Evolutionary conservation across 2,113 vertebrate genomes (phyloP), one percentile per base, ranked within the genome.

Genomic region (Oceanodroma tethys): DNA sequence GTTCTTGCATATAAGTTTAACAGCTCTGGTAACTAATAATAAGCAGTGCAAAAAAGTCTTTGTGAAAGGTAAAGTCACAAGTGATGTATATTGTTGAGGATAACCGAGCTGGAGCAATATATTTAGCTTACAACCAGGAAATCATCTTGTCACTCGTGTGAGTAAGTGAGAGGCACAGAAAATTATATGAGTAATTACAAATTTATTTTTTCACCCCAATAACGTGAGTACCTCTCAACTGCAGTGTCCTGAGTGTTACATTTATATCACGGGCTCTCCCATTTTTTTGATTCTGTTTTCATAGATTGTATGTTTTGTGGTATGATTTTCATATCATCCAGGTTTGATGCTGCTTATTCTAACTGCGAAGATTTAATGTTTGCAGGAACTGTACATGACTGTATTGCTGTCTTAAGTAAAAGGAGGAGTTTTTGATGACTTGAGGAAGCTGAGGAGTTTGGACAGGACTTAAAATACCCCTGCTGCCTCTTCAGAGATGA

Each of bases 21-120:
- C 90, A 88, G 89, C 95, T 97, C 93, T 97, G 87, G 47, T 86
- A 95, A 95, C 78, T 94, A 90, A 50, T 88, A 95, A 82, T 52
- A 84, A 84, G 60, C 90, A 80, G 60, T 96, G 56, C 82, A 87
- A 87, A 91, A 90, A 90, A 78, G 21, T 74, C 72, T 85, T 72
- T 91, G 30, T 78, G 80, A 92, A 84, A 88, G 81, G 62, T 95
- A 40, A 95, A 85, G 62, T 89, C 88, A 79, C 95, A 76, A 89
- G 88, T 42, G 55, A 78, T 88, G 48, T 43, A 38, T 75, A 32
- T 87, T 60, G 22, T 94, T 95, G 73, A 97, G 78, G 80, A 71
- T 86, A 91, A 97, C 91, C 38, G 45, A 90, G 86, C 94, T 95
- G 81, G 58, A 97, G 86, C 92, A 91, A 93, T 97, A 95, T 86